Evolutionary conservation across 2,888 invertebrate genomes (phyloP).

Genomic region (Dolomedes plantarius): DNA sequence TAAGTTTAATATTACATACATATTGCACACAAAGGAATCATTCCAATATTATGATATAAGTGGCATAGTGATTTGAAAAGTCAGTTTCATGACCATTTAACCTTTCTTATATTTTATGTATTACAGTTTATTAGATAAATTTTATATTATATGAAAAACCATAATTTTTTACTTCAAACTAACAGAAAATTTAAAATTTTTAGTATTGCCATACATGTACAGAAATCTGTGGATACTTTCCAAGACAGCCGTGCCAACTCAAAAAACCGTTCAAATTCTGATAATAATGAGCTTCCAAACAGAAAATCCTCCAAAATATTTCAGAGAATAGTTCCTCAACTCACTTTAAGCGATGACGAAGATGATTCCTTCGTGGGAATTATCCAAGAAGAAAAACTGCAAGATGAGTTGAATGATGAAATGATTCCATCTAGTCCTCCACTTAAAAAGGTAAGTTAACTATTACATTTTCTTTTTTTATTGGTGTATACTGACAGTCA

Average conservation of each 20-base stretch:
- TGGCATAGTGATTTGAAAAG: too few relatives aligned
- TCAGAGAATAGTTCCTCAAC: slow-evolving; percentile 7
- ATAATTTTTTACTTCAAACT: too few relatives aligned
- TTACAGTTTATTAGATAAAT: too few relatives aligned
- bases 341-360: slow-evolving; percentile 36
- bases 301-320: not conserved
- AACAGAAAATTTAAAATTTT: not conserved
- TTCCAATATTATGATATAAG: too few relatives aligned
- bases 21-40: too few relatives aligned
- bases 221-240: not conserved
- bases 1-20: too few relatives aligned
- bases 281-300: not conserved
- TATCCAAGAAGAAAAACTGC: not conserved
- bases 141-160: too few relatives aligned
- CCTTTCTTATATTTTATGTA: too few relatives aligned
- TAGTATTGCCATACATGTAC: not conserved
- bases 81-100: too few relatives aligned
- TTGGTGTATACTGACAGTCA: too few relatives aligned
- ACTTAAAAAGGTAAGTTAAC: slow-evolving; percentile 79
- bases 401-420: slow-evolving; percentile 47
- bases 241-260: not conserved
- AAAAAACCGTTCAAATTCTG: not conserved
- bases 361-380: slow-evolving; percentile 25
- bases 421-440: slow-evolving; percentile 81
- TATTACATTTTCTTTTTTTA: too few relatives aligned